Evolutionary conservation across 1,140 invertebrate genomes (phyloP).

Genomic region (Drosophila setifemur): DNA sequence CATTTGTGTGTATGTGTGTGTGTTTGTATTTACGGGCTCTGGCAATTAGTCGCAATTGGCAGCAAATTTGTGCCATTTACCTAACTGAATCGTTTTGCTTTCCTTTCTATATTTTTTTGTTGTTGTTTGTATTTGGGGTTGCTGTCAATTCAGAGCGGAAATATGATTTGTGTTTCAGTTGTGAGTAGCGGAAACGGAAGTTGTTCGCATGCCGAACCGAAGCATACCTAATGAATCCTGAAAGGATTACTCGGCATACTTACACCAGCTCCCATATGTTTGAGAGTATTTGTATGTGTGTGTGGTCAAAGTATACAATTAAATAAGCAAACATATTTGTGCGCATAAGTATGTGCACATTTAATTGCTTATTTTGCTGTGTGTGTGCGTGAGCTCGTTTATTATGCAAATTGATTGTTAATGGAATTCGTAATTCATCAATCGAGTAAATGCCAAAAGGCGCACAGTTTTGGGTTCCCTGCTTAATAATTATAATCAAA

Average conservation of each 20-base stretch:
- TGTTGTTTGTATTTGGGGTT: constrained; percentile 7
- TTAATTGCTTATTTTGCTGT: constrained; percentile 22
- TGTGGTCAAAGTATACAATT: constrained; percentile 10
- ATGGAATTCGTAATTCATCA: constrained; percentile 39
- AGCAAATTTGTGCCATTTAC: constrained; percentile 48
- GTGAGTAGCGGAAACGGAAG: constrained; percentile 58
- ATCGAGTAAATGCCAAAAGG: too few relatives aligned
- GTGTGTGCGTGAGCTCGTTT: constrained; percentile 8
- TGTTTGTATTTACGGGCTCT: neutral
- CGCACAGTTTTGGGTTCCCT: constrained; percentile 4
- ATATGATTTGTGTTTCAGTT: constrained; percentile 64
- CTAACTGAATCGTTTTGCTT: constrained; percentile 13
- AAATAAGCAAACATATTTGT: constrained; percentile 22
- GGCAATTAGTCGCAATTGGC: constrained; percentile 40
- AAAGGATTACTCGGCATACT: constrained; percentile 20
- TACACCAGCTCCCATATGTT: neutral
- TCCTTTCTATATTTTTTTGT: neutral
- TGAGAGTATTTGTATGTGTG: neutral
- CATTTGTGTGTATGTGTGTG: neutral
- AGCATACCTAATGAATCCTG: neutral
- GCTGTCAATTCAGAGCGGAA: constrained; percentile 52
- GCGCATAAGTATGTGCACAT: constrained; percentile 3
- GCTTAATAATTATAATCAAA: neutral
- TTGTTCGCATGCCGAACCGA: constrained; percentile 52
- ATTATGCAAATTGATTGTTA: constrained; percentile 58